A percentile compares a stretch with the other conserved stretches of the same genome.
phyloP scores from a whole-genome alignment of 2,888 invertebrate genomes.

The Synergus laeviventris region DNA sequence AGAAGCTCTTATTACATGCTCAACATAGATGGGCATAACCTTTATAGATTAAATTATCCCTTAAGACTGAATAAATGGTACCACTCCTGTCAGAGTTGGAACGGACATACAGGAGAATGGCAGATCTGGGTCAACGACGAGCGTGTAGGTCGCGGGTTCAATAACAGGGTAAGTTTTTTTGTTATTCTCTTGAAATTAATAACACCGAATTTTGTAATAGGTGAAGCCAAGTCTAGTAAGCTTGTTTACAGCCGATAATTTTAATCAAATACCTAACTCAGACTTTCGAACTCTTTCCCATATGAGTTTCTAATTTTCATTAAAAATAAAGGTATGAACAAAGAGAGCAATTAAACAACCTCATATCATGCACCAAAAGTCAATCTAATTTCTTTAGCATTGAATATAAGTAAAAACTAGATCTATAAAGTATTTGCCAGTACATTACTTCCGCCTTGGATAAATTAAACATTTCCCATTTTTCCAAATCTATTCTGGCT shows the following conservation, averaged over 20 bases:
- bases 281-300: not conserved
- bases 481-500: conserved; percentile 11
- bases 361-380: not conserved
- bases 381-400: not conserved
- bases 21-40: conserved; percentile 88
- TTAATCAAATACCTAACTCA: not conserved
- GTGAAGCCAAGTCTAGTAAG: not conserved
- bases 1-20: conserved; percentile 90
- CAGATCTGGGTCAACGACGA: conserved; percentile 92
- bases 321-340: not conserved
- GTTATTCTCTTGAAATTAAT: conserved; percentile 13
- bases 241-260: not conserved
- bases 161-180: conserved; percentile 87
- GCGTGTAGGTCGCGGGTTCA: conserved; percentile 90
- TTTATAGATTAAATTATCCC: conserved; percentile 86
- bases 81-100: conserved; percentile 92
- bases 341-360: not conserved
- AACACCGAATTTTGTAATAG: conserved; percentile 32
- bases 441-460: conserved; percentile 7
- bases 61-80: conserved; percentile 86
- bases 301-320: not conserved
- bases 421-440: not conserved
- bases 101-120: conserved; percentile 93
- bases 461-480: conserved; percentile 18
- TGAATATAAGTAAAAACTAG: not conserved